Conservation (phyloP, 1,140 invertebrate species). For the Atopsyche davidsoni region DNA sequence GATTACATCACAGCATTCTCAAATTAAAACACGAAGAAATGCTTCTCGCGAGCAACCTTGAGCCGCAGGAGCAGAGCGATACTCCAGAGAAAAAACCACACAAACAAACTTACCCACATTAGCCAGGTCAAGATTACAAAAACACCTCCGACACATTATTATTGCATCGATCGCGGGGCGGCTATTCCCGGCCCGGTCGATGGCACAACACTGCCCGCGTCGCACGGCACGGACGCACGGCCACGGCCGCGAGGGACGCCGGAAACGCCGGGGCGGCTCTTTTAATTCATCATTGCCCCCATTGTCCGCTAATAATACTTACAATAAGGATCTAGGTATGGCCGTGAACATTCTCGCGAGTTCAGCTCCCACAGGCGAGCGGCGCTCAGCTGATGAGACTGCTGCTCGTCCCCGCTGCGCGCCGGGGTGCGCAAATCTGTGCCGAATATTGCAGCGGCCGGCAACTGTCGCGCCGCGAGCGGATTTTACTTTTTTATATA, state of each 20-base stretch:
- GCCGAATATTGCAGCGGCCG: too few species aligned
- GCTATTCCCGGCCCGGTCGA: slow-evolving; percentile 12
- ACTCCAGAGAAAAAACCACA: background rate
- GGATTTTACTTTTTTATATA: too few species aligned
- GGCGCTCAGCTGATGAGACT: slow-evolving; percentile 23
- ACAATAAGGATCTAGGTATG: slow-evolving; percentile 21
- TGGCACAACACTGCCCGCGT: slow-evolving; percentile 14
- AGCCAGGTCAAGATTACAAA: slow-evolving; percentile 20
- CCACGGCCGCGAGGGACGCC: background rate
- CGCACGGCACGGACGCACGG: background rate
- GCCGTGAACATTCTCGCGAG: slow-evolving; percentile 16
- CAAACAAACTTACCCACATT: slow-evolving; percentile 16
- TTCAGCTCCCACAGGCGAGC: slow-evolving; percentile 14
- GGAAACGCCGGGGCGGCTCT: background rate
- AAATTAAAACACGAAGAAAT: slow-evolving; percentile 7
- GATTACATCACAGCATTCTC: slow-evolving; percentile 14
- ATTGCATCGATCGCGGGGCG: slow-evolving; percentile 18
- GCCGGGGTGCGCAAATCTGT: too few species aligned
- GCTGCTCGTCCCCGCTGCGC: slow-evolving; percentile 9
- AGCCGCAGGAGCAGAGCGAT: background rate
- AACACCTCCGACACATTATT: slow-evolving; percentile 13
- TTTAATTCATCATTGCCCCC: slow-evolving; percentile 15
- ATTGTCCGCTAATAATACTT: slow-evolving; percentile 11
- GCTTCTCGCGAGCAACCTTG: background rate
- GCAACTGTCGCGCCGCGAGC: too few species aligned